Base-by-base conservation (phyloP, 1,140 invertebrate species). In the Cryptotermes secundus region DNA sequence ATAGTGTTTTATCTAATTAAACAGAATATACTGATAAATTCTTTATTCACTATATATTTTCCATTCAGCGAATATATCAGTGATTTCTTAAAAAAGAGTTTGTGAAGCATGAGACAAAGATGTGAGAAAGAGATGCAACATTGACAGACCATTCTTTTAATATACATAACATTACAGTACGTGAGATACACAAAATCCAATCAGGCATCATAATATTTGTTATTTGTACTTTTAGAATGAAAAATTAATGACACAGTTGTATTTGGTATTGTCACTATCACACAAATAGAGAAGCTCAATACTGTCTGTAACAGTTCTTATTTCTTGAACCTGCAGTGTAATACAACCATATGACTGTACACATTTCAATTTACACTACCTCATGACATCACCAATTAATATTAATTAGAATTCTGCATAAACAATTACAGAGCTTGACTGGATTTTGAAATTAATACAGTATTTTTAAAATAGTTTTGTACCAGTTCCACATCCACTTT, bases 261-360 rank as follows among this genome's bases (percentile, higher is more conserved):
- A 38, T 81, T 81, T 45, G 80, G 80, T 81, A 81, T 81, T 81
- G 80, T 81, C 80, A 81, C 80, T 81, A 81, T 81, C 80, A 81
- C 80, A 81, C 26, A 34, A n/a, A 26, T 36, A 81, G 7, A 81
- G 35, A 81, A 24, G 80, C 80, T 38, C 59, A 72, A 31, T 72
- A 72, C 2, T 72, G 59, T 72, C 7, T n/a, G 9, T 12, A 72
- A 19, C 19, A n/a, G 12, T 72, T n/a, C 26, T 72, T 7, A 31
- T 72, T n/a, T 14, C 59, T 72, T 72, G 59, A 72, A 26, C 59
- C 59, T 72, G 59, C 59, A 72, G n/a, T 72, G 59, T 72, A 72
- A 72, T 31, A 31, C 31, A 31, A 72, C 26, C n/a, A n/a, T 22
- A 31, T 72, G 6, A 31, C n/a, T 72, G 45, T 19, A 72, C 6